Base-by-base conservation (phyloP, 2,888 invertebrate species). In the Liodrosophila aerea region DNA sequence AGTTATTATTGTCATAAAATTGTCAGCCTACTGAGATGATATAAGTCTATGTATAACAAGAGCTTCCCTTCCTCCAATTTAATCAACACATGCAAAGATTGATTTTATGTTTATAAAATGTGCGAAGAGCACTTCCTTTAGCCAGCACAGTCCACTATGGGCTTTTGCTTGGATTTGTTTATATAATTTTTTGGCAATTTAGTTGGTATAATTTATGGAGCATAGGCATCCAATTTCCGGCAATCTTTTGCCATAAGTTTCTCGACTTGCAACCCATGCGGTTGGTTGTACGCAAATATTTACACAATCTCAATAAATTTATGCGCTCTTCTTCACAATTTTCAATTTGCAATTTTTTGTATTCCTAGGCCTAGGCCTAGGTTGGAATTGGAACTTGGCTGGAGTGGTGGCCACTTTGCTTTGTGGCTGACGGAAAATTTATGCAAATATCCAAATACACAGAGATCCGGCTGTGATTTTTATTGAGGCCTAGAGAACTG, bases 251-350 rank as follows among this genome's bases (percentile, higher is more conserved):
- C 15, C 13, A 1, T 8, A 4, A 3, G 13, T 9, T 12, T 33
- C 11, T 5, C 4, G n/a, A 57, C 57, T 64, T 37, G 45, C 29
- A 49, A 31, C 51, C 45, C 50, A 39, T 54, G 45, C 49, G 56
- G 51, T 54, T 63, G 57, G 62, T 65, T 50, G 68, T 71, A 64
- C 52, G 67, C 78, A 81, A 81, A 81, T 81, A 84, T 81, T 81
- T 81, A 82, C 81, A 81, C 85, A 82, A 78, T 65, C 69, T 64
- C 74, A 66, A 80, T 83, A 76, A 82, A 82, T 82, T 82, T 84
- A 82, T 82, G 82, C 78, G 74, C 81, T 78, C 81, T 82, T 82
- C 82, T 84, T 82, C 76, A 82, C 74, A 84, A 22, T 78, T 82
- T 82, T 82, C 81, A 82, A 82, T 82, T 82, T 82, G 72, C 76